Conservation (phyloP, 1,140 invertebrate genomes). For the Elysia chlorotica region DNA sequence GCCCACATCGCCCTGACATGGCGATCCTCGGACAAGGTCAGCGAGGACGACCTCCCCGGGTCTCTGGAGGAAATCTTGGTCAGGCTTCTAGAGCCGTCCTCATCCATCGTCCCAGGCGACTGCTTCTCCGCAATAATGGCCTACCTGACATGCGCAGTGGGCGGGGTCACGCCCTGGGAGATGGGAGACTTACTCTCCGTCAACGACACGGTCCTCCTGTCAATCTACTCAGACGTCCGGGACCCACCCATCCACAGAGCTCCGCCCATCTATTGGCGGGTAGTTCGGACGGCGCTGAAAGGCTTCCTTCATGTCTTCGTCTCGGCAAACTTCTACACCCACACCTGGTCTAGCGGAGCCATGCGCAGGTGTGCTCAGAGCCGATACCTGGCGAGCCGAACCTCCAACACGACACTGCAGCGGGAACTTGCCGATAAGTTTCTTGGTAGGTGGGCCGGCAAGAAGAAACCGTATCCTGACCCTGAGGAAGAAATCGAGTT, state of each 20-base stretch:
- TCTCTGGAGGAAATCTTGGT: constrained; percentile 8
- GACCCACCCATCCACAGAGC: constrained; percentile 16
- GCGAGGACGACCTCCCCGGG: background rate
- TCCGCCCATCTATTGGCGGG: constrained; percentile 13
- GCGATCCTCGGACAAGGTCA: background rate
- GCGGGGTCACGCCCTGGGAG: constrained; percentile 9
- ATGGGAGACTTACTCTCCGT: constrained; percentile 13
- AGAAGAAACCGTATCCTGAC: constrained; percentile 35
- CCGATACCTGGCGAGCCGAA: background rate
- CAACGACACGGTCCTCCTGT: constrained; percentile 10
- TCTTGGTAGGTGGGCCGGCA: constrained; percentile 57
- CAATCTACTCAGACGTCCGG: constrained; percentile 2
- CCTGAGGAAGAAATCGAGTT: constrained; percentile 21
- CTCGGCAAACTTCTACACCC: background rate
- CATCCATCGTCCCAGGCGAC: background rate
- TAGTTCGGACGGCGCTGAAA: background rate
- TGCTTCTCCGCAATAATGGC: constrained; percentile 17
- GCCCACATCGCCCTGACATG: background rate
- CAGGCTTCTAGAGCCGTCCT: background rate
- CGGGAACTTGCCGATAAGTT: constrained; percentile 56
- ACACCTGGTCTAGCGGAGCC: constrained; percentile 11
- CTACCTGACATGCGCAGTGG: constrained; percentile 4
- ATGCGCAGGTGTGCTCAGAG: constrained; percentile 3
- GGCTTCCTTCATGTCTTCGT: background rate
- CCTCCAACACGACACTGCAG: background rate